Evolutionary conservation across 1,140 invertebrate species (phyloP), one percentile per base, ranked within the genome.

Genomic region (Platyscapa corneri): DNA sequence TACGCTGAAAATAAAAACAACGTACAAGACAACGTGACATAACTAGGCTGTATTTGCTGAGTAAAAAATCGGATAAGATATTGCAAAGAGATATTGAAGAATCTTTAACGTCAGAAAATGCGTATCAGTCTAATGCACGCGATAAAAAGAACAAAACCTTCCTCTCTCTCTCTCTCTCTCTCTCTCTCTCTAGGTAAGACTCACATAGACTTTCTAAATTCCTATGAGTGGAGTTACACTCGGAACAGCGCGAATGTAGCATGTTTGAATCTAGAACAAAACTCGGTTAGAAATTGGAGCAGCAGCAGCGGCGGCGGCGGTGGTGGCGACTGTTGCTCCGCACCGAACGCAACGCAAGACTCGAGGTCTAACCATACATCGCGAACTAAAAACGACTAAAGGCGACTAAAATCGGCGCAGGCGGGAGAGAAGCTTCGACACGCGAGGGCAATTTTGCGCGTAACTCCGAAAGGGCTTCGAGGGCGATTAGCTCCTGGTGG

Each of bases 231-330:
- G 37, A 23, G 70, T 32, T 74, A n/a, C 39, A 74, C 37, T 74
- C 34, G 37, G 70, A 39, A 18, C 20, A 74, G 67, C 67, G 70
- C 70, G 39, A 74, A 74, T 74, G 70, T 42, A 42, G 32, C 32
- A 7, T n/a, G 37, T 42, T 6, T 37, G 70, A 42, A 42, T 74
- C 37, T 74, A 74, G 70, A 74, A 74, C 70, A n/a, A 74, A 74
- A 74, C 70, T 74, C 67, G 67, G 70, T 74, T 74, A 42, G 70
- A 74, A 74, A 74, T 74, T 74, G 37, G 70, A 74, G 70, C 39
- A 74, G 10, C 37, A n/a, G 37, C 20, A 27, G 20, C 67, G 14
- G 34, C 32, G 18, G 67, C 5, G 18, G 34, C 34, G 34, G 18
- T 5, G 34, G 67, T 27, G 7, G 37, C 6, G 37, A 72, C 14